Percentiles rank a stretch among this genome's conserved stretches.
Evolutionary conservation across 2,888 invertebrate genomes (phyloP).

Genomic region (Brachyptera risi): DNA sequence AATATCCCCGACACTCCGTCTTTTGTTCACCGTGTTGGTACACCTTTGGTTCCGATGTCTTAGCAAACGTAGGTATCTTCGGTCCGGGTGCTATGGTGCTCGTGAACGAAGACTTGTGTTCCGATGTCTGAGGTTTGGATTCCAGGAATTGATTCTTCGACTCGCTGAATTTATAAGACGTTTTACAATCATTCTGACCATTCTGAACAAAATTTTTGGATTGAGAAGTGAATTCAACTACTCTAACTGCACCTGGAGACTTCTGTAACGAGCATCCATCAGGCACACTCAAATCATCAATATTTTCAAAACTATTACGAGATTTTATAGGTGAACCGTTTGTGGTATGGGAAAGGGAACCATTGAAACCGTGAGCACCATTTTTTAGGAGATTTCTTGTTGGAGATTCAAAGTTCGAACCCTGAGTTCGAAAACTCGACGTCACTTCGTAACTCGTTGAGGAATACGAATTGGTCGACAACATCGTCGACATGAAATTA

Average conservation of each 20-base stretch:
- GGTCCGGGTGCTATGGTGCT: too few relatives aligned
- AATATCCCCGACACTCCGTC: neutral
- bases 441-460: neutral
- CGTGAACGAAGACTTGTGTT: neutral
- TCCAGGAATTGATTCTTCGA: constrained; percentile 8
- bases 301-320: neutral
- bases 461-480: constrained; percentile 14
- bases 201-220: constrained; percentile 32
- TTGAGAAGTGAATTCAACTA: constrained; percentile 32
- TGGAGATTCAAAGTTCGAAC: constrained; percentile 19
- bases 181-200: constrained; percentile 7
- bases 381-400: constrained; percentile 9
- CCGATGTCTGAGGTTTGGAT: neutral
- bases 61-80: too few relatives aligned
- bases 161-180: constrained; percentile 16
- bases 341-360: neutral
- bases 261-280: constrained; percentile 22
- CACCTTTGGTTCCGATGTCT: too few relatives aligned
- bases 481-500: constrained; percentile 31
- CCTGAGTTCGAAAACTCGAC: constrained; percentile 3
- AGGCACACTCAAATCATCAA: neutral
- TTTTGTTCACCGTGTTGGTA: too few relatives aligned
- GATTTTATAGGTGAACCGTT: neutral
- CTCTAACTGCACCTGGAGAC: constrained; percentile 30
- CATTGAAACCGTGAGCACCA: neutral